phyloP scores from a whole-genome alignment of 2,113 vertebrate species.

The Bostrychus sinensis region DNA sequence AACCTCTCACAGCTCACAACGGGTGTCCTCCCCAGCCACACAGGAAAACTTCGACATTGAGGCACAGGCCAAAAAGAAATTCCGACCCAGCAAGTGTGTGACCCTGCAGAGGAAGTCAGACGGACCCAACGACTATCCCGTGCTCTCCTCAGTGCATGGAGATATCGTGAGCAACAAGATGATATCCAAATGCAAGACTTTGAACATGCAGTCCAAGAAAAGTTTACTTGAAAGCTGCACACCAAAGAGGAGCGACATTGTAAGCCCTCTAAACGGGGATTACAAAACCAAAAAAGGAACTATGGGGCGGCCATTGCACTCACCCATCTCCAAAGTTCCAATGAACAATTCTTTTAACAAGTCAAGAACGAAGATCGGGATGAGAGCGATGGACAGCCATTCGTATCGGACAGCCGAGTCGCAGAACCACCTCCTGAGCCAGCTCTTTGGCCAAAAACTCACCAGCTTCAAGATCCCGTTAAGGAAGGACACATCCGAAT shows the following conservation, averaged over 20 bases:
- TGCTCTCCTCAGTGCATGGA: conserved; percentile 83
- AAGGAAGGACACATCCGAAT: conserved; percentile 91
- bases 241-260: conserved; percentile 81
- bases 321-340: conserved; percentile 82
- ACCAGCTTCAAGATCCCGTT: conserved; percentile 99
- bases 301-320: conserved; percentile 78
- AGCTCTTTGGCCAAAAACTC: conserved; percentile 96
- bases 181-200: conserved; percentile 75
- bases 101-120: conserved; percentile 74
- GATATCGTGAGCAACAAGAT: conserved; percentile 84
- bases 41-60: conserved; percentile 84
- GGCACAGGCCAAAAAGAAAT: conserved; percentile 83
- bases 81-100: conserved; percentile 74
- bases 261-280: conserved; percentile 78
- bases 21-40: conserved; percentile 75
- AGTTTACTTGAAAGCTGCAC: conserved; percentile 76
- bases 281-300: conserved; percentile 83
- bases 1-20: conserved; percentile 67
- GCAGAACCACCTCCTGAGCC: conserved; percentile 94
- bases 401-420: conserved; percentile 91
- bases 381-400: conserved; percentile 77
- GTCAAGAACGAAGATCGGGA: conserved; percentile 75
- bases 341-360: conserved; percentile 82
- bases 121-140: conserved; percentile 75
- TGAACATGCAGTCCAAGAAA: conserved; percentile 79